Conservation (phyloP, 2,113 vertebrate genomes). For the Pristiophorus japonicus region DNA sequence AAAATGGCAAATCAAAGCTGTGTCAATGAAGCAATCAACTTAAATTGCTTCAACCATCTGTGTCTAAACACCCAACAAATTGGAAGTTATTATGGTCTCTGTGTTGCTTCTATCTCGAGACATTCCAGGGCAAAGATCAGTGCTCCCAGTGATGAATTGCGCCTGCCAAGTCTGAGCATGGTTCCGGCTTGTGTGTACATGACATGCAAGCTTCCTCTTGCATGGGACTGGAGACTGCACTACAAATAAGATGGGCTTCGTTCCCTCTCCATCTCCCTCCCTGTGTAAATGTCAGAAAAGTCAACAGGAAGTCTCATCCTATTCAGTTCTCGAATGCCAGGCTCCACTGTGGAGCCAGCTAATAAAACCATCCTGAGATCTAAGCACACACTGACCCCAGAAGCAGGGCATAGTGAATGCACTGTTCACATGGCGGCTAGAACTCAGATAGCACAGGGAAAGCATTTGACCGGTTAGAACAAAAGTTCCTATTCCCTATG, state of each 20-base stretch:
- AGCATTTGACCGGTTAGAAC: not conserved
- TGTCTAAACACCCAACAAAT: not conserved
- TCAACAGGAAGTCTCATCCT: conserved; percentile 36
- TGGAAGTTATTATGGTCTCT: not conserved
- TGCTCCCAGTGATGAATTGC: not conserved
- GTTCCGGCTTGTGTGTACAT: conserved; percentile 8
- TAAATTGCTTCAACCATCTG: not conserved
- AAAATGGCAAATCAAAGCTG: not conserved
- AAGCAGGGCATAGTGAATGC: not conserved
- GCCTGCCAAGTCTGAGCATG: conserved; percentile 12
- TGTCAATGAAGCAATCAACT: not conserved
- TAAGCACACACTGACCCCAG: not conserved
- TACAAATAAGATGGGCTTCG: conserved; percentile 20
- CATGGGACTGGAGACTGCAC: not conserved
- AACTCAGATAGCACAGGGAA: not conserved
- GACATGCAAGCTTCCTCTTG: not conserved
- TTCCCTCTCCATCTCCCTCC: conserved; percentile 4
- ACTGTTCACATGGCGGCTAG: not conserved
- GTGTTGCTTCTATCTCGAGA: not conserved
- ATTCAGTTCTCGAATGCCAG: not conserved
- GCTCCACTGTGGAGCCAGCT: conserved; percentile 31
- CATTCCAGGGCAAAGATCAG: conserved; percentile 34
- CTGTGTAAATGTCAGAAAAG: not conserved
- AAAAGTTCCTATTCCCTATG: not conserved
- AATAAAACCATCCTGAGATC: conserved; percentile 18